These are phyloP conservation scores for Latrodectus hesperus DNA, from an alignment of 2,888 invertebrate genomes.

Conservation along the genomic window DNA sequence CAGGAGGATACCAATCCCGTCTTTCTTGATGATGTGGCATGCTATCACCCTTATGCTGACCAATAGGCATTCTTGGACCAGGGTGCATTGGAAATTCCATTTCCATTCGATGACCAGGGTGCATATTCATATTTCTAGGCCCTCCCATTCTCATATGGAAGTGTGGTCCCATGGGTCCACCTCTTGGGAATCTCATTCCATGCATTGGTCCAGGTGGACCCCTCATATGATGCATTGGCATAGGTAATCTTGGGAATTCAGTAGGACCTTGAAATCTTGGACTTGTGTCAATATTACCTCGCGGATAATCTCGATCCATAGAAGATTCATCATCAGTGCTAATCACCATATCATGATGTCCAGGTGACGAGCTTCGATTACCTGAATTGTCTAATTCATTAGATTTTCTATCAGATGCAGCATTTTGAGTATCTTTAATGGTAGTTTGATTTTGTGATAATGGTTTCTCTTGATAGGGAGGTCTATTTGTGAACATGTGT, in stretches of 20 bases:
- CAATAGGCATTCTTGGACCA: slow-evolving; percentile 47
- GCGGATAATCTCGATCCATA: slow-evolving; percentile 55
- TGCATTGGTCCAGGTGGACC: slow-evolving; percentile 37
- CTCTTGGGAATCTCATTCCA: slow-evolving; percentile 29
- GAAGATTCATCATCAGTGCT: slow-evolving; percentile 63
- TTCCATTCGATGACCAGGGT: slow-evolving; percentile 49
- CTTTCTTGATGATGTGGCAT: slow-evolving; percentile 21
- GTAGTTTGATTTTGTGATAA: slow-evolving; percentile 3
- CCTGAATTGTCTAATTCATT: slow-evolving; percentile 26
- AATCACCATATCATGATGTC: slow-evolving; percentile 54
- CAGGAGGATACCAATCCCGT: slow-evolving; percentile 55
- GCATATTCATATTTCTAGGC: slow-evolving; percentile 51
- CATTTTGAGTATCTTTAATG: slow-evolving; percentile 22
- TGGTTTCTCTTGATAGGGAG: slow-evolving; percentile 29
- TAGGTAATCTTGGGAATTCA: slow-evolving; percentile 45
- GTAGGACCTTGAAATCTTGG: slow-evolving; percentile 28
- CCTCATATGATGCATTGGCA: slow-evolving; percentile 51
- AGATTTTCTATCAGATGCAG: slow-evolving; percentile 15
- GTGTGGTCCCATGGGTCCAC: slow-evolving; percentile 36
- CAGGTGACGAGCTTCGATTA: slow-evolving; percentile 12
- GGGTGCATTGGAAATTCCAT: slow-evolving; percentile 37
- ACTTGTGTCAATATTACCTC: slow-evolving; percentile 19
- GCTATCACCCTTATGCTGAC: background rate
- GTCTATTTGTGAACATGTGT: slow-evolving; percentile 34
- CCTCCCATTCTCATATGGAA: slow-evolving; percentile 47